Base-by-base conservation (phyloP, 1,140 invertebrate genomes). In the Ceratosolen solmsi region DNA sequence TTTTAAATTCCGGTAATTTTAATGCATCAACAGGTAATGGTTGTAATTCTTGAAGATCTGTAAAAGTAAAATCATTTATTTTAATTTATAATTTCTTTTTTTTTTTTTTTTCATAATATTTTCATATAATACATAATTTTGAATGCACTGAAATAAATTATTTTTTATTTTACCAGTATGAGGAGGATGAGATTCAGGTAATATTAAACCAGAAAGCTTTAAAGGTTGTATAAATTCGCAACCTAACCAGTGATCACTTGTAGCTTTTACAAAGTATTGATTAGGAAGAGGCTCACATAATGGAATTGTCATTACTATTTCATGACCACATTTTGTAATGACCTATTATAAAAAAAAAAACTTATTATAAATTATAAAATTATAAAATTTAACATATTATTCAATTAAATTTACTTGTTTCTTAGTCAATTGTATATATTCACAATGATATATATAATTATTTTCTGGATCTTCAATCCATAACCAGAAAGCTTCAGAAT, bases 381-480 rank as follows among this genome's bases (percentile, higher is more conserved):
- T 77, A 13, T 72, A 15, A 80, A 65, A 51, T 30, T 68, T 70
- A n/a, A n/a, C n/a, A n/a, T n/a, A n/a, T n/a, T n/a, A 54, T n/a
- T 51, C 25, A 56, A 80, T 72, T 30, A 70, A 68, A 68, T 25
- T 20, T 88, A 98, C 97, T 93, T 96, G 95, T 92, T 97, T 97
- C 90, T 96, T 96, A 25, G 95, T 96, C 1, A 99, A 90, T 20
- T 96, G 93, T 89, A 99, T 97, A 86, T 97, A 96, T 89, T 99
- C 99, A 73, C 96, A 96, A 92, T 99, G 99, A 90, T 99, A 98
- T 88, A 99, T 99, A 84, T 95, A 95, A 90, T 99, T 97, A 80
- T 93, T 96, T 20, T 97, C 96, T 0, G 98, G 96, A 92, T 99
- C 98, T 92, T 99, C 98, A 22, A 99, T 96, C 97, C 98, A 99